Conservation (phyloP, 2,113 vertebrate species). For the Cyanoderma ruficeps region DNA sequence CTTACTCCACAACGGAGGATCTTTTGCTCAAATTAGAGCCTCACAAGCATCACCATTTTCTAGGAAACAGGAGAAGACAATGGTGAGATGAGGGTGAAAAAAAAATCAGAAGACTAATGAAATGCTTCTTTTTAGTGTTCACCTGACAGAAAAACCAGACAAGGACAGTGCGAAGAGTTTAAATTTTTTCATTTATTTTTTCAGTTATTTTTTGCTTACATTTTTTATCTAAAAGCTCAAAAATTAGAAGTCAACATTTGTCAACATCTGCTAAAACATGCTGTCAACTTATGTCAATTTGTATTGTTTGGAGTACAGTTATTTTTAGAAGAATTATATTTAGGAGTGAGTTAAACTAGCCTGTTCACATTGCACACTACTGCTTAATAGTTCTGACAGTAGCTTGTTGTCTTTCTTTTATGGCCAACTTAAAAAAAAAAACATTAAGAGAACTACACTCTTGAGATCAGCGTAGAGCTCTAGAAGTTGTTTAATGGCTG, state of each 20-base stretch:
- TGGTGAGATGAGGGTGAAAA: background rate
- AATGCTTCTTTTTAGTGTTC: background rate
- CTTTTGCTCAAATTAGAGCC: background rate
- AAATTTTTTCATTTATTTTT: background rate
- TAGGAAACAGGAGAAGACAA: background rate
- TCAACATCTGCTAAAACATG: background rate
- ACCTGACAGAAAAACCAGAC: background rate
- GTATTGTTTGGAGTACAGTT: background rate
- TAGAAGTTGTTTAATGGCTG: background rate
- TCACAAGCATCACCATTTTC: background rate
- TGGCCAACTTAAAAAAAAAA: background rate
- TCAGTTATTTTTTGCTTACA: background rate
- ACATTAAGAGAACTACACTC: conserved; percentile 7
- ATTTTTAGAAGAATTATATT: conserved; percentile 8
- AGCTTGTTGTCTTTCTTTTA: conserved; percentile 14
- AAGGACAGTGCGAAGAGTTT: background rate
- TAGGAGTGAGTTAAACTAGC: background rate
- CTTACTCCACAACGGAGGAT: background rate
- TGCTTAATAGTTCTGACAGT: background rate
- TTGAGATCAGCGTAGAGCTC: background rate
- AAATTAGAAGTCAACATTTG: background rate
- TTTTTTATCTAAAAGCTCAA: background rate
- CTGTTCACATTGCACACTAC: background rate
- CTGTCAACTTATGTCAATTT: background rate
- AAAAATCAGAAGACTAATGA: background rate